Evolutionary conservation across 2,113 vertebrate species (phyloP).

Genomic region (Centropus unirufus): DNA sequence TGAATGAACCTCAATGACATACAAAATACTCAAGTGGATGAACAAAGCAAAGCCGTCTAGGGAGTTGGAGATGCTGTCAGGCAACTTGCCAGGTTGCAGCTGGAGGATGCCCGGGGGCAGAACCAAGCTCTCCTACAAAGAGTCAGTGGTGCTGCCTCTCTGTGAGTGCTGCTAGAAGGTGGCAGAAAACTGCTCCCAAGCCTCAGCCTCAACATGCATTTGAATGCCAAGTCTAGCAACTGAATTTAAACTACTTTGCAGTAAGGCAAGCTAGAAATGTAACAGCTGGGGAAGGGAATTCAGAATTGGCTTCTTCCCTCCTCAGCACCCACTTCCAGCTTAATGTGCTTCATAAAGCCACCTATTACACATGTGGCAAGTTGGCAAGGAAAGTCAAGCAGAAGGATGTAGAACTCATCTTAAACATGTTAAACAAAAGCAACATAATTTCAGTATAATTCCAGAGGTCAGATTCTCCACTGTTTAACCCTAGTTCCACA

Average conservation of each 20-base stretch:
- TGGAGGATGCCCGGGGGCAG: neutral
- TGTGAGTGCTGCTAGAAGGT: rapidly evolving
- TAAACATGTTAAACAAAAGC: neutral
- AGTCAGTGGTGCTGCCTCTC: rapidly evolving
- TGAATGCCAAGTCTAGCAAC: neutral
- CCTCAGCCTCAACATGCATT: neutral
- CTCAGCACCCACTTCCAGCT: neutral
- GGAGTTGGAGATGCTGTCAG: rapidly evolving
- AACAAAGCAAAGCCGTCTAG: neutral
- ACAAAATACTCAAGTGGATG: neutral
- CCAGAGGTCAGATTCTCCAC: neutral
- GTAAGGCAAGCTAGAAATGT: neutral
- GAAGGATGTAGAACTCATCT: neutral
- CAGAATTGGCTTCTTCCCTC: neutral
- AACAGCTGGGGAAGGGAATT: neutral
- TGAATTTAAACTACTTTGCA: neutral
- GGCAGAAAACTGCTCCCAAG: neutral
- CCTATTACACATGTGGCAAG: neutral
- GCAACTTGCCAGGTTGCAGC: rapidly evolving
- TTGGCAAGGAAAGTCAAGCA: neutral
- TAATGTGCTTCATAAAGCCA: too few species aligned
- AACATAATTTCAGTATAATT: neutral
- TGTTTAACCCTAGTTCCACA: neutral
- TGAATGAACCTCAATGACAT: neutral
- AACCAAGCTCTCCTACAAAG: rapidly evolving